These are phyloP conservation scores for Portunus trituberculatus DNA, from an alignment of 1,140 invertebrate species.

Conservation along the genomic window DNA sequence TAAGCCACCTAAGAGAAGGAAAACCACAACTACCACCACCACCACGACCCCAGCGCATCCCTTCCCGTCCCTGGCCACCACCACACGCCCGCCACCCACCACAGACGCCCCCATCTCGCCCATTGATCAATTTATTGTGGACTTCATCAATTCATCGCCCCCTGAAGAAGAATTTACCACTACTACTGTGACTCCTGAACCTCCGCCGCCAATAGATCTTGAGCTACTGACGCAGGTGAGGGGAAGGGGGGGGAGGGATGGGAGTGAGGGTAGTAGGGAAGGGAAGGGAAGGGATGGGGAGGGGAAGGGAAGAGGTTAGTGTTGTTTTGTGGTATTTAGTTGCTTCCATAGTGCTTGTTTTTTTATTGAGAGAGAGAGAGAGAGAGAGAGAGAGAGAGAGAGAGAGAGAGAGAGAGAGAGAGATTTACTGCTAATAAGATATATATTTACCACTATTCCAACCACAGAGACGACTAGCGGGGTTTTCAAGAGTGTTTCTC, in stretches of 20 bases:
- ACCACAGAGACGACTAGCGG: too few species aligned
- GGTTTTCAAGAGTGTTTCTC: too few species aligned
- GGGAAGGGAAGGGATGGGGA: neutral
- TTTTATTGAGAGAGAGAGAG: too few species aligned
- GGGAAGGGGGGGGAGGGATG: neutral
- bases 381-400: too few species aligned
- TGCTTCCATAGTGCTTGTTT: too few species aligned
- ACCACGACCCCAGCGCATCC: neutral
- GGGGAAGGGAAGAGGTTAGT: too few species aligned
- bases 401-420: too few species aligned
- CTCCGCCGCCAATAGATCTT: slow-evolving; percentile 58
- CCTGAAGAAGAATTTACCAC: slow-evolving; percentile 48
- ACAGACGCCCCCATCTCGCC: slow-evolving; percentile 67
- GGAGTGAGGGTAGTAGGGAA: neutral
- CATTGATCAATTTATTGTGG: slow-evolving; percentile 68
- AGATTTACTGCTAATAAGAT: too few species aligned
- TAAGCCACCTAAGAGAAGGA: neutral
- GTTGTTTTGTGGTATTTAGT: too few species aligned
- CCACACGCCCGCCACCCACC: slow-evolving; percentile 38
- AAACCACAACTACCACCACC: slow-evolving; percentile 25
- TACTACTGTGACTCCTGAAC: neutral
- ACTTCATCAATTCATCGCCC: slow-evolving; percentile 69
- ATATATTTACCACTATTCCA: too few species aligned
- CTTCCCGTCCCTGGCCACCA: neutral
- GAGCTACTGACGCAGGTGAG: slow-evolving; percentile 62